Conservation (phyloP, 2,888 invertebrate species). For the Ornithoptera alexandrae region DNA sequence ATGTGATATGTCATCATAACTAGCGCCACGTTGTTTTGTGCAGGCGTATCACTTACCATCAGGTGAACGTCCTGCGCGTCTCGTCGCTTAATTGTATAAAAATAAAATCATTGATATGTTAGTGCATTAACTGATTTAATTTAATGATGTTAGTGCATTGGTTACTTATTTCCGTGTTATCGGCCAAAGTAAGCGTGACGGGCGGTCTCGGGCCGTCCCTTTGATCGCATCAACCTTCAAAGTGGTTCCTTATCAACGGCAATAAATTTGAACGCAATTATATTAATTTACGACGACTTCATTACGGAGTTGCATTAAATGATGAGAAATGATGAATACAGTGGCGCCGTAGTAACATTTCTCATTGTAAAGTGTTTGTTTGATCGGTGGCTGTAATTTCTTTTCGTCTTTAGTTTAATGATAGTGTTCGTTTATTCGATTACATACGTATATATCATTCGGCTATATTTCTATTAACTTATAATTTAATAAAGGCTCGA, state of each 20-base stretch:
- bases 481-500: no score
- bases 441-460: not conserved
- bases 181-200: slow-evolving; percentile 29
- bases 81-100: no score
- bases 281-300: slow-evolving; percentile 38
- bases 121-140: no score
- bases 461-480: not conserved
- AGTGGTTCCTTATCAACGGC: slow-evolving; percentile 54
- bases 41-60: no score
- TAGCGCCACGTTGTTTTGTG: no score
- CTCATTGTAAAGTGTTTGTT: slow-evolving; percentile 26
- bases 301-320: slow-evolving; percentile 26
- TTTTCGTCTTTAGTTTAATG: slow-evolving; percentile 16
- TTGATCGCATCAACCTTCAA: slow-evolving; percentile 50
- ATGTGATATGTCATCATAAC: no score
- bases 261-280: slow-evolving; percentile 68
- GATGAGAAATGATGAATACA: slow-evolving; percentile 22
- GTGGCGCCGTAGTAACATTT: slow-evolving; percentile 14
- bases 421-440: slow-evolving; percentile 11
- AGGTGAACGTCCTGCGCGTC: no score
- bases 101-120: no score
- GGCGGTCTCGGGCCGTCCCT: slow-evolving; percentile 38
- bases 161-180: slow-evolving; percentile 26
- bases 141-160: no score
- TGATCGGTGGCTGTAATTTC: slow-evolving; percentile 16